phyloP scores from a whole-genome alignment of 2,797 vertebrate genomes.

The Trematocara caparti region DNA sequence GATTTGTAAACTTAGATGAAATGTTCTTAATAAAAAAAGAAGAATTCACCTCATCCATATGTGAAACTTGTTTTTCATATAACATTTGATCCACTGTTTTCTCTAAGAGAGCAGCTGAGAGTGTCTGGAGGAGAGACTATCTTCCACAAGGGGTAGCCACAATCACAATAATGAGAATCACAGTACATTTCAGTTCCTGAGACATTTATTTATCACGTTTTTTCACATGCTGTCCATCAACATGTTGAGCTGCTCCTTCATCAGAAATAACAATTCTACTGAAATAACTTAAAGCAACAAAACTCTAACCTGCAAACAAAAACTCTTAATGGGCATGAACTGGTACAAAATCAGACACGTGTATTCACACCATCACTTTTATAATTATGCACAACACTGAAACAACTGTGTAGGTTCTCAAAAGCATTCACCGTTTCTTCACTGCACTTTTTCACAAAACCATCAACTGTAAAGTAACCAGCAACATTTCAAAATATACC shows the following conservation, averaged over 20 bases:
- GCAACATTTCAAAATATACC: neutral
- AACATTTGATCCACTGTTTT: neutral
- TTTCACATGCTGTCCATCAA: constrained; percentile 37
- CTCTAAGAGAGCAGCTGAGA: neutral
- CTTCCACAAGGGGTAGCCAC: constrained; percentile 68
- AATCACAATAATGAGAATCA: constrained; percentile 57
- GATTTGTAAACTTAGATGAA: neutral
- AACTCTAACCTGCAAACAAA: neutral
- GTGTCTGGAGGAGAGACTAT: constrained; percentile 13
- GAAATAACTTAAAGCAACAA: constrained; percentile 16
- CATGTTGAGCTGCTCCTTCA: constrained; percentile 21
- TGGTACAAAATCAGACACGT: neutral
- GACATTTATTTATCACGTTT: constrained; percentile 72
- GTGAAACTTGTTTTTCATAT: neutral
- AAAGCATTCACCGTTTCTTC: constrained; percentile 15
- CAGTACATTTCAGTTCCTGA: constrained; percentile 57
- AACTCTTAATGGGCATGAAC: neutral
- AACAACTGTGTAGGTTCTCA: constrained; percentile 7
- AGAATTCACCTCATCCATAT: neutral
- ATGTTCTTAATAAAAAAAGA: neutral
- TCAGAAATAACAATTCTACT: constrained; percentile 2
- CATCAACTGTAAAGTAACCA: neutral
- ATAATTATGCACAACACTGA: constrained; percentile 8
- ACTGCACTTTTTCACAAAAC: constrained; percentile 35
- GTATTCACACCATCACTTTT: neutral